These are phyloP conservation scores for Heliconius melpomene DNA, from an alignment of 1,140 invertebrate genomes.

Conservation along the genomic window DNA sequence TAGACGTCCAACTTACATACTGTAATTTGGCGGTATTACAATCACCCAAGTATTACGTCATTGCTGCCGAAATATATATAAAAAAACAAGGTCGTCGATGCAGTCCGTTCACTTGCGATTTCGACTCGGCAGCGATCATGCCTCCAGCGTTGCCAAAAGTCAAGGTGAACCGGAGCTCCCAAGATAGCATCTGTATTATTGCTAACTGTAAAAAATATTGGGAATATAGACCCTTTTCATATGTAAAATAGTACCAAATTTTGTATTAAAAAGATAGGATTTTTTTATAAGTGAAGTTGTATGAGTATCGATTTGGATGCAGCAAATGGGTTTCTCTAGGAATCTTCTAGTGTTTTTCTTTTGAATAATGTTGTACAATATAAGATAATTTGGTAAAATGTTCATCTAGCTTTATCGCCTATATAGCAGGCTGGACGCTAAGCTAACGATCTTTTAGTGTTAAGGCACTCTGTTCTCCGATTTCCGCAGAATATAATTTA, in stretches of 20 bases:
- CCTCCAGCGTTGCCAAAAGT: slow-evolving; percentile 59
- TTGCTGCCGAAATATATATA: slow-evolving; percentile 55
- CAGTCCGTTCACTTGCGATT: slow-evolving; percentile 75
- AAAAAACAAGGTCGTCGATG: slow-evolving; percentile 64
- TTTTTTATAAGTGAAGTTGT: too few relatives aligned
- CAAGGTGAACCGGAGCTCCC: slow-evolving; percentile 61
- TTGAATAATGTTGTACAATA: too few relatives aligned
- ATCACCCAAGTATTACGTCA: slow-evolving; percentile 65
- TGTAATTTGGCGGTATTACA: slow-evolving; percentile 31
- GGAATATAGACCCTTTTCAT: neutral
- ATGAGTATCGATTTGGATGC: too few relatives aligned
- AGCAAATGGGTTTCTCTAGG: too few relatives aligned
- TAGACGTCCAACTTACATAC: slow-evolving; percentile 36
- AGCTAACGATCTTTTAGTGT: too few relatives aligned
- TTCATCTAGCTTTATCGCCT: too few relatives aligned
- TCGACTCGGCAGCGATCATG: slow-evolving; percentile 45
- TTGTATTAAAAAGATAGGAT: neutral
- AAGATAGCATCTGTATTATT: slow-evolving; percentile 32
- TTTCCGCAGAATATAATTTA: too few relatives aligned
- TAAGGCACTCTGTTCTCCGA: too few relatives aligned
- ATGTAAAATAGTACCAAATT: neutral
- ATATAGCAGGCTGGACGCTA: too few relatives aligned
- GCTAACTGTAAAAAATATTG: slow-evolving; percentile 1
- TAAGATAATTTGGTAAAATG: too few relatives aligned
- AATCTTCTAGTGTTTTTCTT: too few relatives aligned